A percentile compares a stretch with the other conserved stretches of the same genome.
Conservation (phyloP, 2,888 invertebrate genomes). For the Chalcosyrphus nemorum region DNA sequence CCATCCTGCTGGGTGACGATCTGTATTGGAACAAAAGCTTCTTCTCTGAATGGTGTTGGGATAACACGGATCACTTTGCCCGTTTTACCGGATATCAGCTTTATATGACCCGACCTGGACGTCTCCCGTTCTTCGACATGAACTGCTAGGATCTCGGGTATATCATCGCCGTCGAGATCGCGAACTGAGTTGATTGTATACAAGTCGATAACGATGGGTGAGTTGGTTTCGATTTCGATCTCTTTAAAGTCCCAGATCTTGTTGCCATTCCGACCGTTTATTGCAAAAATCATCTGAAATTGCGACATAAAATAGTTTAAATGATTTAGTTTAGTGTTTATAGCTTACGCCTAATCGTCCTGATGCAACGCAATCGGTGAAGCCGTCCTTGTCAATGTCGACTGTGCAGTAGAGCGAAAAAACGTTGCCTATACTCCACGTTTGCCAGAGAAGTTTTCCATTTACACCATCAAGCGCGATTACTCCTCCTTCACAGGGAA, state of each 20-base stretch:
- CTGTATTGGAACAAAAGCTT: conserved; percentile 89
- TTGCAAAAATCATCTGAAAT: conserved; percentile 84
- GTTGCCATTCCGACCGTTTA: conserved; percentile 87
- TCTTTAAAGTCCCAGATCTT: conserved; percentile 85
- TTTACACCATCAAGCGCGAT: conserved; percentile 88
- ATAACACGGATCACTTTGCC: conserved; percentile 86
- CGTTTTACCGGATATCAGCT: conserved; percentile 87
- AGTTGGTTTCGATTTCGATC: conserved; percentile 81
- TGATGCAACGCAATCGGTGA: conserved; percentile 88
- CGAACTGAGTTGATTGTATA: conserved; percentile 88
- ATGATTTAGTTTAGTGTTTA: not conserved
- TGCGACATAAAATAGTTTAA: not conserved
- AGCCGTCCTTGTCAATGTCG: conserved; percentile 87
- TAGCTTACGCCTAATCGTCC: conserved; percentile 89
- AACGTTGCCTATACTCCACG: conserved; percentile 88
- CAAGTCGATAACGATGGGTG: conserved; percentile 83
- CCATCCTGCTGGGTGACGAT: conserved; percentile 85
- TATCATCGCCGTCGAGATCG: conserved; percentile 87
- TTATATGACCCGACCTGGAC: conserved; percentile 85
- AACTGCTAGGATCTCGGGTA: conserved; percentile 87
- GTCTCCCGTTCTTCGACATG: conserved; percentile 84
- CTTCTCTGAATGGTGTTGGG: conserved; percentile 85
- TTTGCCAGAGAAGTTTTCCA: conserved; percentile 89
- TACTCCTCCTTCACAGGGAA: conserved; percentile 89
- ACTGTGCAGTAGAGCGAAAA: conserved; percentile 88